Percentiles rank a stretch among this genome's conserved stretches.
Evolutionary conservation across 2,888 invertebrate genomes (phyloP).

Genomic region (Cremastinae sp.): DNA sequence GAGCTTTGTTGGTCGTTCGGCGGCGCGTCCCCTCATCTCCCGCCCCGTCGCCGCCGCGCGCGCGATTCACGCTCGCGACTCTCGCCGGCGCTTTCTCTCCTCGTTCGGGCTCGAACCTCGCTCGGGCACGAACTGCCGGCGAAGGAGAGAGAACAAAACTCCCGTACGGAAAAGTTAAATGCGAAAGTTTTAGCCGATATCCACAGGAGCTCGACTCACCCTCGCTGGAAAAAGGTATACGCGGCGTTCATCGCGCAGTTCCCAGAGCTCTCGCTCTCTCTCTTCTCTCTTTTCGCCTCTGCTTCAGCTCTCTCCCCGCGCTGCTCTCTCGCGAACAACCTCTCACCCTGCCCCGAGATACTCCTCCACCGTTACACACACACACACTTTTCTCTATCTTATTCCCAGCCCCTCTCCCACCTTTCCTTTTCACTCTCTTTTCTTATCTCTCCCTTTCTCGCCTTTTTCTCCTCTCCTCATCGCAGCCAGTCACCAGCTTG

Average conservation of each 20-base stretch:
- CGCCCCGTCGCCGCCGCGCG: constrained; percentile 57
- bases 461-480: not conserved
- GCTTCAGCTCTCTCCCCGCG: not conserved
- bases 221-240: constrained; percentile 70
- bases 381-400: constrained; percentile 34
- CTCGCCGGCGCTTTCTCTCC: constrained; percentile 43
- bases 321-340: constrained; percentile 9
- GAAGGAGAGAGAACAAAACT: constrained; percentile 30
- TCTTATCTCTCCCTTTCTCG: not conserved
- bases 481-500: constrained; percentile 28
- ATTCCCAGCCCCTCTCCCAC: constrained; percentile 10
- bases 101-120: constrained; percentile 16
- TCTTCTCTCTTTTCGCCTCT: not conserved
- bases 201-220: constrained; percentile 68
- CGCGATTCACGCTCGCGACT: constrained; percentile 46
- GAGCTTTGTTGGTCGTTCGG: constrained; percentile 79
- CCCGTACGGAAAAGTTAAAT: constrained; percentile 79
- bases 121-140: constrained; percentile 2
- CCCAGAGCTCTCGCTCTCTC: constrained; percentile 30
- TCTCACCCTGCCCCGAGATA: no score
- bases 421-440: constrained; percentile 1
- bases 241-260: constrained; percentile 65
- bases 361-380: no score
- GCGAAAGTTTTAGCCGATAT: constrained; percentile 79
- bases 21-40: no score